phyloP scores from a whole-genome alignment of 2,797 vertebrate genomes.

The Squalus acanthias region DNA sequence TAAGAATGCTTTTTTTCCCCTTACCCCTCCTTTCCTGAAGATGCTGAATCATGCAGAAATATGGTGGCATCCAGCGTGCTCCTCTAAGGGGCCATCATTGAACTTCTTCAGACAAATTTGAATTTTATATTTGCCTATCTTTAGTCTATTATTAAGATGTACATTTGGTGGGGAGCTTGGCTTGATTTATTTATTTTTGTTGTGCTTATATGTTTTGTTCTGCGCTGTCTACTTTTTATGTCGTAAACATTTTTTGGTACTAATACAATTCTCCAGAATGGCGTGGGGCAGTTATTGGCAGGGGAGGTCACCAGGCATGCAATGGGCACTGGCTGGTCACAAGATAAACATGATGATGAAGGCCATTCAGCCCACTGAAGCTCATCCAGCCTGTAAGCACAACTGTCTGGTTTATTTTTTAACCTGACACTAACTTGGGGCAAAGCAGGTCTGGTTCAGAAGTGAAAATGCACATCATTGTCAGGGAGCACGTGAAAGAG shows the following conservation, averaged over 20 bases:
- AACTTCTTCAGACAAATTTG: not conserved
- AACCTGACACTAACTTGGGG: not conserved
- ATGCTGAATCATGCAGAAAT: slow-evolving; percentile 47
- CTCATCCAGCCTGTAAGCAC: no score
- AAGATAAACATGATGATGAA: not conserved
- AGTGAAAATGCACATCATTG: not conserved
- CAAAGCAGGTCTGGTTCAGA: not conserved
- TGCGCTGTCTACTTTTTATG: not conserved
- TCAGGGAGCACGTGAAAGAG: not conserved
- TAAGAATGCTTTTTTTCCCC: slow-evolving; percentile 49
- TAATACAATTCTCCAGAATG: not conserved
- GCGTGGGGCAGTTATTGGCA: not conserved
- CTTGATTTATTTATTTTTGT: not conserved
- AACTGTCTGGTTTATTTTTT: not conserved
- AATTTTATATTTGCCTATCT: not conserved
- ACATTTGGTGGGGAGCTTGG: not conserved
- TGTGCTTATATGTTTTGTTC: not conserved
- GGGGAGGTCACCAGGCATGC: not conserved
- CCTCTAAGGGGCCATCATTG: not conserved
- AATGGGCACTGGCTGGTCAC: not conserved
- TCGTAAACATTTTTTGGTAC: not conserved
- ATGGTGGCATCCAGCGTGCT: slow-evolving; percentile 44
- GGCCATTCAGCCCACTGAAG: not conserved
- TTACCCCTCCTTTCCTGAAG: not conserved
- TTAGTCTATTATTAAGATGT: not conserved